A percentile compares a stretch with the other conserved stretches of the same genome.
Evolutionary conservation across 2,113 vertebrate species (phyloP).

Genomic region (Hemiprocne comata): DNA sequence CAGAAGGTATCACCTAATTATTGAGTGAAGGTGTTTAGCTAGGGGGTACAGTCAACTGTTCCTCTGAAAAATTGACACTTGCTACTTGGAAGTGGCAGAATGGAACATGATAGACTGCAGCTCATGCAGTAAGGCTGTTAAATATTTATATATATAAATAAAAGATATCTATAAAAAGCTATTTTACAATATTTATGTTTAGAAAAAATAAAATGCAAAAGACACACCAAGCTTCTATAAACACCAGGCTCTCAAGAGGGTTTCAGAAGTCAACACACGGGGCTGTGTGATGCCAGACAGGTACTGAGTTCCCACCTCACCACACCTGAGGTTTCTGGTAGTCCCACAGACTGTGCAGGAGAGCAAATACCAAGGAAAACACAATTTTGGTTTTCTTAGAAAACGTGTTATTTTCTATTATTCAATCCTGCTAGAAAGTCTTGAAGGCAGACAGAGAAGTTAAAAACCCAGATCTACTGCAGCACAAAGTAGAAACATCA

Average conservation of each 20-base stretch:
- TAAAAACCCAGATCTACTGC: neutral
- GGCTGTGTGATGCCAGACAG: neutral
- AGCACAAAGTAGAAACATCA: neutral
- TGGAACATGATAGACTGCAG: neutral
- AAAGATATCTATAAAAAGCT: neutral
- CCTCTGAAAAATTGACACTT: neutral
- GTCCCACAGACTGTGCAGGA: neutral
- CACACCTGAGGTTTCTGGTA: neutral
- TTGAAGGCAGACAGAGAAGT: neutral
- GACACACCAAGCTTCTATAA: neutral
- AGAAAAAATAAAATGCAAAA: neutral
- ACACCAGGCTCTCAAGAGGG: neutral
- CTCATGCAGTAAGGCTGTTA: neutral
- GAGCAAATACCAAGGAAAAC: neutral
- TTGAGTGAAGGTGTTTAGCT: neutral
- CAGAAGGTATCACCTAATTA: neutral
- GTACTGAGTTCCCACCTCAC: neutral
- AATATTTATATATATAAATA: neutral
- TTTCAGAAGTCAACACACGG: neutral
- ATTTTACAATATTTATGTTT: neutral
- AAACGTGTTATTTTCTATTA: neutral
- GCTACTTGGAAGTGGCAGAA: neutral
- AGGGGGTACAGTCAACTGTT: neutral
- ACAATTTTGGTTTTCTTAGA: neutral
- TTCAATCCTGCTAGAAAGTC: neutral